phyloP scores from a whole-genome alignment of 2,797 vertebrate genomes.

The Peromyscus nudipes region DNA sequence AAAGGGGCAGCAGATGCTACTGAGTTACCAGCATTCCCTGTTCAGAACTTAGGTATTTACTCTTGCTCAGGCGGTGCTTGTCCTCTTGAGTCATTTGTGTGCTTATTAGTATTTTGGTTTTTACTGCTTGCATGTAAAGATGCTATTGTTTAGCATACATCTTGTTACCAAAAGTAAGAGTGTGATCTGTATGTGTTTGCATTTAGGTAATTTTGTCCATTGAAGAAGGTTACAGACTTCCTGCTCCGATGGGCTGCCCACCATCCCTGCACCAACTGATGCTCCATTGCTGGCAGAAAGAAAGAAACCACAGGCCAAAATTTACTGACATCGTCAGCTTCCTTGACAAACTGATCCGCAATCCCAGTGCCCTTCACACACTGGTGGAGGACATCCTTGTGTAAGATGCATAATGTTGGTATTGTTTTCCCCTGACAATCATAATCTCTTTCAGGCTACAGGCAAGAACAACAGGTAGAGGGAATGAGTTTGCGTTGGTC shows the following conservation, averaged over 20 bases:
- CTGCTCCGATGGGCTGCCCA: conserved; percentile 98
- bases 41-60: conserved; percentile 24
- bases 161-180: conserved; percentile 14
- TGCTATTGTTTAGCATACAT: background rate
- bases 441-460: background rate
- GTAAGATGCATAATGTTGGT: conserved; percentile 85
- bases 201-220: conserved; percentile 97
- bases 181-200: conserved; percentile 54
- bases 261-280: conserved; percentile 97
- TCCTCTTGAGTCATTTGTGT: background rate
- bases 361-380: conserved; percentile 95
- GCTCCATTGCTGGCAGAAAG: conserved; percentile 99
- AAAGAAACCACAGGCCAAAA: conserved; percentile 96
- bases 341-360: conserved; percentile 97
- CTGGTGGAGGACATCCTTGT: conserved; percentile 93
- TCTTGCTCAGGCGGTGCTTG: background rate
- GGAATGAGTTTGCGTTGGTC: background rate
- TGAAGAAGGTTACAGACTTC: conserved; percentile 98
- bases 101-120: conserved; percentile 27
- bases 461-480: conserved; percentile 2
- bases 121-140: conserved; percentile 20
- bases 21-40: conserved; percentile 20
- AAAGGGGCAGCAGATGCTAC: background rate
- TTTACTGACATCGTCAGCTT: conserved; percentile 96
- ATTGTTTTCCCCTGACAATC: background rate